phyloP scores from a whole-genome alignment of 2,113 vertebrate genomes.

The Nerophis lumbriciformis region DNA sequence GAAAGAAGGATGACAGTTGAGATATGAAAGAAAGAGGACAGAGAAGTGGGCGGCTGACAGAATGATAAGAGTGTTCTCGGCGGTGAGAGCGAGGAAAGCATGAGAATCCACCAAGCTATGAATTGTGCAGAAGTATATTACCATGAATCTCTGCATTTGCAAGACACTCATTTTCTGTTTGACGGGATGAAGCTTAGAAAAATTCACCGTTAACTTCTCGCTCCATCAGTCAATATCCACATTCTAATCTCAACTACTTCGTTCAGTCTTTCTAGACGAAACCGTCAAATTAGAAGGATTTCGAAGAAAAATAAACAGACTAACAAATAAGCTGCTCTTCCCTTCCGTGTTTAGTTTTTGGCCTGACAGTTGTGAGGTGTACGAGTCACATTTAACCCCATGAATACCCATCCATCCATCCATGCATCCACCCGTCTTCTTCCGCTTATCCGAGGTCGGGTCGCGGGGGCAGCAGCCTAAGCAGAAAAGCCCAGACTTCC shows the following conservation, averaged over 20 bases:
- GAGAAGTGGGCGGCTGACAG: conserved; percentile 52
- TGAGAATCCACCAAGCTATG: conserved; percentile 43
- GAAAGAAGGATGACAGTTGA: conserved; percentile 40
- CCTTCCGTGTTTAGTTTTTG: too few species aligned
- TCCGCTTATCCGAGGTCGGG: too few species aligned
- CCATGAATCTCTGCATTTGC: conserved; percentile 32
- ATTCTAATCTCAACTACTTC: background rate
- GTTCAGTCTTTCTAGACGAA: too few species aligned
- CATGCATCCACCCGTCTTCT: too few species aligned
- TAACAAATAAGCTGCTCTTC: too few species aligned
- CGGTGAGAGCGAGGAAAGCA: conserved; percentile 38
- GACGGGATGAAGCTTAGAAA: conserved; percentile 12
- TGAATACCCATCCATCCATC: too few species aligned
- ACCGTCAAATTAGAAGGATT: too few species aligned
- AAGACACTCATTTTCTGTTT: conserved; percentile 23
- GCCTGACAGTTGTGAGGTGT: too few species aligned
- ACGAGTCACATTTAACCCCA: too few species aligned
- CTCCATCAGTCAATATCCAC: conserved; percentile 15
- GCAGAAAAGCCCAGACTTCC: too few species aligned
- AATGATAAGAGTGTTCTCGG: conserved; percentile 51
- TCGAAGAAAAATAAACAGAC: too few species aligned
- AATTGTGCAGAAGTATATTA: conserved; percentile 44
- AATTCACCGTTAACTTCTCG: conserved; percentile 30
- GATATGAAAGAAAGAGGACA: conserved; percentile 52
- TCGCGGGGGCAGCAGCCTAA: too few species aligned